Percentiles rank a stretch among this genome's conserved stretches.
phyloP scores from a whole-genome alignment of 2,113 vertebrate species.

The Plotosus lineatus region DNA sequence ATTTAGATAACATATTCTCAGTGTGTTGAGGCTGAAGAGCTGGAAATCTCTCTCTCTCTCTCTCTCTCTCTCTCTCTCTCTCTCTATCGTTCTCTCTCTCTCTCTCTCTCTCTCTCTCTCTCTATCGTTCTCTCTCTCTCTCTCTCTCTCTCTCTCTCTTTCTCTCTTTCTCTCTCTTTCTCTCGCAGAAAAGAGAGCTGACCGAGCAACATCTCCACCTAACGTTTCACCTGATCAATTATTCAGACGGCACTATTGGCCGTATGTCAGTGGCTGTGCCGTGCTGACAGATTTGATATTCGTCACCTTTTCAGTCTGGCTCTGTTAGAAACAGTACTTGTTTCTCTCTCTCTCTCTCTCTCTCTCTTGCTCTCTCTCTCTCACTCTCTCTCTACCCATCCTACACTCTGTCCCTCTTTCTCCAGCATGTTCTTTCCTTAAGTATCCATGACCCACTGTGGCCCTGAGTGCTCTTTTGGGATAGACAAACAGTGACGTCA shows the following conservation, averaged over 20 bases:
- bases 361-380: conserved; percentile 43
- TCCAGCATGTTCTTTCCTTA: neutral
- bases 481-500: neutral
- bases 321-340: conserved; percentile 64
- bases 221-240: conserved; percentile 82
- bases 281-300: conserved; percentile 73
- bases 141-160: conserved; percentile 32
- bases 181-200: conserved; percentile 46
- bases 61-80: conserved; percentile 27
- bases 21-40: neutral
- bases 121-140: conserved; percentile 11
- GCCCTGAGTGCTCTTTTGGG: conserved; percentile 6
- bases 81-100: conserved; percentile 17
- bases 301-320: conserved; percentile 75
- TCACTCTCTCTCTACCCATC: conserved; percentile 1
- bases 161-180: conserved; percentile 6
- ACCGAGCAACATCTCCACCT: conserved; percentile 63
- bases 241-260: conserved; percentile 80
- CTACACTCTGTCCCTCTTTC: conserved; percentile 14
- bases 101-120: conserved; percentile 20
- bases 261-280: conserved; percentile 74
- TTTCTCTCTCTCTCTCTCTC: conserved; percentile 48
- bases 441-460: conserved; percentile 30
- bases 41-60: conserved; percentile 9
- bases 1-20: conserved; percentile 9